A percentile compares a stretch with the other conserved stretches of the same genome.
Evolutionary conservation across 2,888 invertebrate genomes (phyloP).

Genomic region (Sepiola atlantica): DNA sequence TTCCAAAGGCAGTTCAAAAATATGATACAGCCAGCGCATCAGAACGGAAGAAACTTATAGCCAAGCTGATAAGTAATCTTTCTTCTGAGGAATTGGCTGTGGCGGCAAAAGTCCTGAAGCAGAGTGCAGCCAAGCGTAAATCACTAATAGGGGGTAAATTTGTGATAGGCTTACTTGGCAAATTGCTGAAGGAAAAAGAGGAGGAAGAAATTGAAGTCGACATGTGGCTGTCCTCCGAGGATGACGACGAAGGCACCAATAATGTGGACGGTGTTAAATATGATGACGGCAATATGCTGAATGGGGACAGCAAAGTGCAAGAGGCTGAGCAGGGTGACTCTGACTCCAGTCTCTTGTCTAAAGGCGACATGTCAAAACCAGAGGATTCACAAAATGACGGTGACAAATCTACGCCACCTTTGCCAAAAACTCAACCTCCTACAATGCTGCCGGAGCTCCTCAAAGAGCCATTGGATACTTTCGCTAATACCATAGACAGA

Average conservation of each 20-base stretch:
- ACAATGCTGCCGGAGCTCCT: constrained; percentile 24
- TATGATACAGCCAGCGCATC: background rate
- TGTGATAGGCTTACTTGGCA: background rate
- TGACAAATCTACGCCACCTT: constrained; percentile 40
- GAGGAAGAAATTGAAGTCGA: constrained; percentile 43
- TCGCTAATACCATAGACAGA: constrained; percentile 50
- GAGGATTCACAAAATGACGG: constrained; percentile 10
- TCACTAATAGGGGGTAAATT: background rate
- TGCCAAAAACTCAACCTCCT: constrained; percentile 45
- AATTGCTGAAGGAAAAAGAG: background rate
- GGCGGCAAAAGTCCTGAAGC: background rate
- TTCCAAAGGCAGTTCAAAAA: background rate
- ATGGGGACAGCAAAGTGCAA: constrained; percentile 43
- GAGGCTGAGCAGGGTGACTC: constrained; percentile 66
- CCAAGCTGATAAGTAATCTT: constrained; percentile 3
- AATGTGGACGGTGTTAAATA: constrained; percentile 54
- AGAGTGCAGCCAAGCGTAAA: background rate
- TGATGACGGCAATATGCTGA: constrained; percentile 24
- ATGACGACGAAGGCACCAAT: background rate
- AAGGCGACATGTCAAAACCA: background rate
- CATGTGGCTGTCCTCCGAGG: constrained; percentile 44
- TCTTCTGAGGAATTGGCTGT: constrained; percentile 41
- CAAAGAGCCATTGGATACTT: constrained; percentile 32
- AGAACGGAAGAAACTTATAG: constrained; percentile 34
- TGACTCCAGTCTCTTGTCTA: constrained; percentile 58